Evolutionary conservation across 2,113 vertebrate genomes (phyloP), one percentile per base, ranked within the genome.

Genomic region (Hassar affinis): DNA sequence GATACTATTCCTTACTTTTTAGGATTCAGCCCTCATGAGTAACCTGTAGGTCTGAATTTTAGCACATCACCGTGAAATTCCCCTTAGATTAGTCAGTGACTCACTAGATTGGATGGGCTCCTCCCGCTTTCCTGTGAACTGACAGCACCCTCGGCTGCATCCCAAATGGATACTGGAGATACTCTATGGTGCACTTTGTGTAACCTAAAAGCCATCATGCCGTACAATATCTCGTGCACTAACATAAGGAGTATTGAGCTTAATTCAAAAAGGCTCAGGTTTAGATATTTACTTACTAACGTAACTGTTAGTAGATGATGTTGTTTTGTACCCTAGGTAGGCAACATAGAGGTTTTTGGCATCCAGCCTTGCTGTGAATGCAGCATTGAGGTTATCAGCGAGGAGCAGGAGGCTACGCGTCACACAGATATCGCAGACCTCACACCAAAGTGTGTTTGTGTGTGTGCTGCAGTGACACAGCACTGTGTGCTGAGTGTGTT

Each of bases 51-150:
- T 2, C 69, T 82, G 66, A 75, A 75, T 79, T 87, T 56, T 87
- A 61, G 15, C 77, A 78, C 59, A 47, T 33, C 42, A 22, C 56
- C 57, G 59, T 80, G 87, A 86, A 88, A 88, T 88, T 86, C 87
- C 87, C 75, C 87, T 78, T 79, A 66, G 68, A 85, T 71, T 79
- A 77, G 69, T 77, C 52, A 84, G 64, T 77, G 76, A 79, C 61
- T 56, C 69, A 74, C 80, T 80, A 84, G 71, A 61, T 69, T 56
- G 14, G 12, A 66, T 62, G 5, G 1, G 5, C 52, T 51, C 66
- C 56, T 64, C 61, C 81, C n/a, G 47, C 45, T 33, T 71, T 78
- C 38, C 38, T 57, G 38, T 6, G 25, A 27, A 66, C 27, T 14
- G 35, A 59, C 25, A 45, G 15, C 6, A 35, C 10, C 6, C 7